These are phyloP conservation scores for Galago senegalensis DNA, from an alignment of 2,797 vertebrate genomes.

Conservation along the genomic window DNA sequence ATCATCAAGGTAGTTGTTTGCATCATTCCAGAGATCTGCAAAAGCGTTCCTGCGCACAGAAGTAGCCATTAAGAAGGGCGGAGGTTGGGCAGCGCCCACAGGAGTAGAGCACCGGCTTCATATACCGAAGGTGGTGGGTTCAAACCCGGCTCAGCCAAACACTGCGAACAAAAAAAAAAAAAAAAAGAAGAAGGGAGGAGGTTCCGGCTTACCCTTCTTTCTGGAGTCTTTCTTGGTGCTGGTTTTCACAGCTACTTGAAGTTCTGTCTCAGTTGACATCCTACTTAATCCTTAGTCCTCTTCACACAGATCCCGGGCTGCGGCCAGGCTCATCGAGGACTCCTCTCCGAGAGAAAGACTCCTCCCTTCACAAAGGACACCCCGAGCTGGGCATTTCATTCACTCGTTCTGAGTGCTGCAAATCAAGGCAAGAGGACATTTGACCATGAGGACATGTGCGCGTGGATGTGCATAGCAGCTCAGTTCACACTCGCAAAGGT, in stretches of 20 bases:
- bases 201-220: conserved; percentile 94
- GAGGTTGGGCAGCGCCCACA: too few species aligned
- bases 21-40: neutral
- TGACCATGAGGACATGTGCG: neutral
- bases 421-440: conserved; percentile 80
- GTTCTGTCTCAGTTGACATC: conserved; percentile 99
- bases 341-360: conserved; percentile 92
- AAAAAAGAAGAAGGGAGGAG: neutral
- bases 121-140: too few species aligned
- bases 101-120: too few species aligned
- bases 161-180: too few species aligned
- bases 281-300: conserved; percentile 96
- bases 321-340: conserved; percentile 94
- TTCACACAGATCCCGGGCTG: conserved; percentile 94
- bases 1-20: neutral
- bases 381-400: conserved; percentile 91
- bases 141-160: too few species aligned
- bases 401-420: conserved; percentile 90
- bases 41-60: neutral
- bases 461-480: too few species aligned
- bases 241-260: conserved; percentile 98
- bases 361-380: conserved; percentile 90
- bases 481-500: too few species aligned
- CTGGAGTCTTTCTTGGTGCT: conserved; percentile 97
- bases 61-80: neutral